phyloP scores from a whole-genome alignment of 64 coral and sea anemone genomes.

The Pocillopora verrucosa region DNA sequence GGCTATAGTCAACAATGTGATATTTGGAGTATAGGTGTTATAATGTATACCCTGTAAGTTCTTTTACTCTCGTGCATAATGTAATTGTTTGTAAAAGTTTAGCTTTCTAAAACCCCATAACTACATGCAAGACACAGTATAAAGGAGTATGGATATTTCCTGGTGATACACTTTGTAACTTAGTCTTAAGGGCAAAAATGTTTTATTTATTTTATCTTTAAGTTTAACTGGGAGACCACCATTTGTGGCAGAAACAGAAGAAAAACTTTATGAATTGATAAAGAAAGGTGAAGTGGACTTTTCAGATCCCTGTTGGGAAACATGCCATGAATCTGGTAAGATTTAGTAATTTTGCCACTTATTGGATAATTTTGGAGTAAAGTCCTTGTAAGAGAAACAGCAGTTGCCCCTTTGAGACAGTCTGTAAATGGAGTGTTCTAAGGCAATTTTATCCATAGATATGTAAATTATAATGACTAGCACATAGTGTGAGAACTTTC shows the following conservation, averaged over 20 bases:
- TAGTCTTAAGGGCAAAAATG: too few species aligned
- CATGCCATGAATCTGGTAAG: conserved; percentile 91
- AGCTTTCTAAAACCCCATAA: neutral
- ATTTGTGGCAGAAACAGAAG: conserved; percentile 90
- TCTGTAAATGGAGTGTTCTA: too few species aligned
- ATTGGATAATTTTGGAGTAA: too few species aligned
- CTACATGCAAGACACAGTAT: too few species aligned
- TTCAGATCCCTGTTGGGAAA: conserved; percentile 89
- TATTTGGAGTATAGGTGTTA: conserved; percentile 99
- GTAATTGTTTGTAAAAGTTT: too few species aligned
- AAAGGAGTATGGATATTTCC: too few species aligned
- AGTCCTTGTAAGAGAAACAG: too few species aligned
- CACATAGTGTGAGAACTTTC: too few species aligned
- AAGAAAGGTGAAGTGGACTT: conserved; percentile 91
- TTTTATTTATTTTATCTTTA: neutral
- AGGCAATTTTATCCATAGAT: too few species aligned
- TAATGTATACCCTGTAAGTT: conserved; percentile 96
- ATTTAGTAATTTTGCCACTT: neutral
- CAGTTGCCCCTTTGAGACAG: too few species aligned
- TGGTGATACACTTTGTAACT: neutral
- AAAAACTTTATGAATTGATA: conserved; percentile 95
- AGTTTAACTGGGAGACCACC: conserved; percentile 93
- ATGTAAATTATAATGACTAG: too few species aligned
- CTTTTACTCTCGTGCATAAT: neutral
- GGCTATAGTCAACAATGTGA: conserved; percentile 98